A percentile compares a stretch with the other conserved stretches of the same genome.
Conservation (phyloP, 64 coral and sea anemone species). For the Pocillopora damicornis region DNA sequence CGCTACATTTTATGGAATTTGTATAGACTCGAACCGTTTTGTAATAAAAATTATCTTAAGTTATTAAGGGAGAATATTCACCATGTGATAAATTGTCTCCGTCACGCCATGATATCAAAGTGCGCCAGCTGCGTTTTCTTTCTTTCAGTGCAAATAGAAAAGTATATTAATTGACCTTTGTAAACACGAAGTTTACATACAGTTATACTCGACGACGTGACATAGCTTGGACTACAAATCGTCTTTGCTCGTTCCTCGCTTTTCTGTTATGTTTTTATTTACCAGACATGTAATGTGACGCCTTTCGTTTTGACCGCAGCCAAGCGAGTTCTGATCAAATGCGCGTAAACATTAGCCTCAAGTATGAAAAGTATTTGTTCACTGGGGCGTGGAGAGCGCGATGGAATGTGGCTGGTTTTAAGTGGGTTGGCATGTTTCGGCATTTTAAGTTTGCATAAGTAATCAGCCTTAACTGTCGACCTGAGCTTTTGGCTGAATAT, state of each 20-base stretch:
- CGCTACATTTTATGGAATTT: not conserved
- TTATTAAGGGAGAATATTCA: too few relatives aligned
- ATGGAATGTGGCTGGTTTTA: slow-evolving; percentile 46
- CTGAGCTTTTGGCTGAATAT: not conserved
- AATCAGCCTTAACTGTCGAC: slow-evolving; percentile 20
- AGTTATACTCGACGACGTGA: too few relatives aligned
- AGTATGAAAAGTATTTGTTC: slow-evolving; percentile 57
- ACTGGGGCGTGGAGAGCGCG: slow-evolving; percentile 62
- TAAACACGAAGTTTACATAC: not conserved
- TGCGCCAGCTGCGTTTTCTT: not conserved
- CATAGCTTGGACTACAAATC: too few relatives aligned
- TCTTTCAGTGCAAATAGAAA: not conserved
- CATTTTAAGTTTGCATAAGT: slow-evolving; percentile 61
- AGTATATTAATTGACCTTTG: slow-evolving; percentile 2
- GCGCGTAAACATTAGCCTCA: slow-evolving; percentile 20
- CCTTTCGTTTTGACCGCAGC: not conserved
- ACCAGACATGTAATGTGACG: slow-evolving; percentile 10
- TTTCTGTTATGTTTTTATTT: too few relatives aligned
- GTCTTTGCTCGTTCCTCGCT: not conserved
- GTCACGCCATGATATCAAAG: not conserved
- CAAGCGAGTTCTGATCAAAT: not conserved
- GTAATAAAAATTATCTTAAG: too few relatives aligned
- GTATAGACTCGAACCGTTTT: not conserved
- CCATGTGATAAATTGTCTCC: not conserved
- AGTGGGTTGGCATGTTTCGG: slow-evolving; percentile 45